These are phyloP conservation scores for Drosophila rhopaloa DNA, from an alignment of 1,140 invertebrate genomes.

Conservation along the genomic window DNA sequence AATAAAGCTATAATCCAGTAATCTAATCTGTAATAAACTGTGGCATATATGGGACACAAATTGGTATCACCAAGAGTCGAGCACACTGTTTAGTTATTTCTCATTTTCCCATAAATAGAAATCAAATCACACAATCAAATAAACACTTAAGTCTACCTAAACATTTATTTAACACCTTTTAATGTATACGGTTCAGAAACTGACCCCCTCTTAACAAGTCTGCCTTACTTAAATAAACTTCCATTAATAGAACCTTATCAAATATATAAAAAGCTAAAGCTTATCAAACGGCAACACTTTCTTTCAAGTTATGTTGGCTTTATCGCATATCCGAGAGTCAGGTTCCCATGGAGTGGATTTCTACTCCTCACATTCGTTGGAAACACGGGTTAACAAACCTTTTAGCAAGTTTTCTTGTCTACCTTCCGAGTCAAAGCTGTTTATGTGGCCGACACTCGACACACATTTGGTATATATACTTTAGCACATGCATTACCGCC, in stretches of 20 bases:
- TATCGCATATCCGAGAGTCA: slow-evolving; percentile 14
- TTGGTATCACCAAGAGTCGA: background rate
- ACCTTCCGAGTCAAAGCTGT: slow-evolving; percentile 3
- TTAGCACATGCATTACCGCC: slow-evolving; percentile 11
- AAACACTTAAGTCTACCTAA: background rate
- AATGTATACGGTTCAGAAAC: background rate
- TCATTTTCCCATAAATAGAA: slow-evolving; percentile 16
- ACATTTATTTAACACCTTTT: background rate
- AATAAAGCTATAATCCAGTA: slow-evolving; percentile 3
- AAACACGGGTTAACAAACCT: slow-evolving; percentile 36
- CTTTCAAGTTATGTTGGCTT: slow-evolving; percentile 8
- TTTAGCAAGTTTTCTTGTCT: slow-evolving; percentile 29
- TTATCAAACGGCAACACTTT: slow-evolving; percentile 22
- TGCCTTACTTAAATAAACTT: slow-evolving; percentile 3
- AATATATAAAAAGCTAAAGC: slow-evolving; percentile 10
- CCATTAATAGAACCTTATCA: slow-evolving; percentile 32
- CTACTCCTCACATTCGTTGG: slow-evolving; percentile 7
- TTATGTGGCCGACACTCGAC: slow-evolving; percentile 33
- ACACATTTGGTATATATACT: slow-evolving; percentile 24
- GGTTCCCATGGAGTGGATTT: slow-evolving; percentile 29
- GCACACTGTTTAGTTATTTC: background rate
- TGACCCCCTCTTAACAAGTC: slow-evolving; percentile 2
- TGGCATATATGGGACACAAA: background rate
- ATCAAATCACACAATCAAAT: slow-evolving; percentile 7
- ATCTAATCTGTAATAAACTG: slow-evolving; percentile 1